Percentiles rank a stretch among this genome's conserved stretches.
These are phyloP conservation scores for Aspidiotus destructor DNA, from an alignment of 2,888 invertebrate genomes.

Conservation along the genomic window DNA sequence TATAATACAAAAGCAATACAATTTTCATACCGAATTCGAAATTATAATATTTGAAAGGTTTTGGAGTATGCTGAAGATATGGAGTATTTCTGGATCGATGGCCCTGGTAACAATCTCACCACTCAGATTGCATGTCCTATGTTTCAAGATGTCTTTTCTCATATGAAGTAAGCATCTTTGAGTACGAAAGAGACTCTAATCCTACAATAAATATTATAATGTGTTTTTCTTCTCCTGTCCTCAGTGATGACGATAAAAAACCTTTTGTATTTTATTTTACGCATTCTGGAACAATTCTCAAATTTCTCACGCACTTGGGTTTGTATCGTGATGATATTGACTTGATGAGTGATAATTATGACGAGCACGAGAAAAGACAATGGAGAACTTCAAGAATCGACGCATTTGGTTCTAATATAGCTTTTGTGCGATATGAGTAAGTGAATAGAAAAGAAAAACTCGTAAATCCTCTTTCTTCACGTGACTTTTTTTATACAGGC, in stretches of 20 bases:
- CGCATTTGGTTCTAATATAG: constrained; percentile 68
- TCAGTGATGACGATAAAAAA: constrained; percentile 1
- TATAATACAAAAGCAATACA: neutral
- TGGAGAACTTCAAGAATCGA: constrained; percentile 56
- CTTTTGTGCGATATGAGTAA: constrained; percentile 63
- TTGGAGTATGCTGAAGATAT: constrained; percentile 69
- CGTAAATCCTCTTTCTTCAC: too few relatives aligned
- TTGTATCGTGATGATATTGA: constrained; percentile 57
- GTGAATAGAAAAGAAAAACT: constrained; percentile 36
- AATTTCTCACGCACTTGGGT: constrained; percentile 61
- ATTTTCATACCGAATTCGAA: neutral
- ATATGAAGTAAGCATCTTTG: constrained; percentile 52
- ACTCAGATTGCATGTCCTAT: constrained; percentile 66
- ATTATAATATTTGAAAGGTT: constrained; percentile 43
- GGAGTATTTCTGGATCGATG: constrained; percentile 71
- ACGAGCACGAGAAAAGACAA: constrained; percentile 39
- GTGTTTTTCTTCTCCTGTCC: neutral
- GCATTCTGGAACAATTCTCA: constrained; percentile 72
- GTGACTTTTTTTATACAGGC: too few relatives aligned
- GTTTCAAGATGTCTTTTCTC: constrained; percentile 58
- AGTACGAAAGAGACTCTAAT: neutral
- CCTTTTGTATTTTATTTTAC: constrained; percentile 56
- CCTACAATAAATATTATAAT: neutral
- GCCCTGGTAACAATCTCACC: constrained; percentile 65
- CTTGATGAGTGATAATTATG: constrained; percentile 50